Evolutionary conservation across 2,113 vertebrate genomes (phyloP), one percentile per base, ranked within the genome.

Genomic region (Oryzias celebensis): DNA sequence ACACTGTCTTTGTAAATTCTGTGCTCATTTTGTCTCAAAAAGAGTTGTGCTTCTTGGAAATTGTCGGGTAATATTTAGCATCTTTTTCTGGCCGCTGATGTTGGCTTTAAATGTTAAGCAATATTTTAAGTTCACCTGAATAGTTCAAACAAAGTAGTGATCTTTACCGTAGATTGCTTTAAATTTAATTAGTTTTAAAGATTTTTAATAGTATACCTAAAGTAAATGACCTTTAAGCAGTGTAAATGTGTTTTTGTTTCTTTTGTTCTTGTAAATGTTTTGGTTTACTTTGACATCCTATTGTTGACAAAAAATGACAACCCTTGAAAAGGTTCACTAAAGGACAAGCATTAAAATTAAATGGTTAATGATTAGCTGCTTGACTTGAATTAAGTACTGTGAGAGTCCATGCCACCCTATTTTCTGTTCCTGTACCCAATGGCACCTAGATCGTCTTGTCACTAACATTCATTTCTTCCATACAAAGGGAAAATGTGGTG

Each of bases 281-380:
- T 67, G 58, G 43, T 74, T 70, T 71, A 73, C 74, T 62, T 56
- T 64, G 68, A 75, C 74, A 67, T 51, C 48, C 54, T 47, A 7
- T 17, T 42, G 28, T 36, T 42, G 65, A 52, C 53, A 64, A 36
- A 81, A 78, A 54, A 20, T 68, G 61, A 74, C 63, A 52, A 58
- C 71, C 18, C 14, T 68, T 10, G 0, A 52, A 57, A 43, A 36
- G 64, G 82, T 83, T 83, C 72, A 71, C 49, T 58, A 26, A 31
- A 74, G 78, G 73, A 85, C 78, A 82, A 73, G 68, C 62, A 31
- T 78, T 69, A 66, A 79, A 81, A 80, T 76, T 47, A 82, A 81
- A 78, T 43, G 36, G 81, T 82, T 85, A 78, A 86, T 85, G 67
- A 84, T 88, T 86, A 84, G 72, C 77, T 53, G 57, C 62, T 72